phyloP scores from a whole-genome alignment of 2,888 invertebrate genomes.

The Buathra laborator region DNA sequence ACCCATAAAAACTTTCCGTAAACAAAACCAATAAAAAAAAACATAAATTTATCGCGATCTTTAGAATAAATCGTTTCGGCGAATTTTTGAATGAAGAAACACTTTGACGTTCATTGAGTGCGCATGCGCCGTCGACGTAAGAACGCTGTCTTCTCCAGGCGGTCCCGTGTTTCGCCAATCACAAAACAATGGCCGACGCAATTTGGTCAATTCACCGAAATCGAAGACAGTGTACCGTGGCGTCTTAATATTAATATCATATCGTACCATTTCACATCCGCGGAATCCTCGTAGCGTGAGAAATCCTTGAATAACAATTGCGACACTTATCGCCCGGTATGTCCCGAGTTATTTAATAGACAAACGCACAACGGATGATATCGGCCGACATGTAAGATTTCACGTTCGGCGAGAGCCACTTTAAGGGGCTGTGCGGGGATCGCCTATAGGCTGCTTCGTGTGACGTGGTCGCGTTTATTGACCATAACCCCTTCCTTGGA shows the following conservation, averaged over 20 bases:
- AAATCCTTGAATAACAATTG: constrained; percentile 33
- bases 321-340: constrained; percentile 53
- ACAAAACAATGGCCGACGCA: constrained; percentile 82
- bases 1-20: too few relatives aligned
- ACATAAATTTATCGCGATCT: too few relatives aligned
- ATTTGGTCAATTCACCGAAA: constrained; percentile 79
- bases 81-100: constrained; percentile 77
- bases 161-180: constrained; percentile 76
- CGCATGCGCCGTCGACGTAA: constrained; percentile 80
- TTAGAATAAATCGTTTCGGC: background rate
- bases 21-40: too few relatives aligned
- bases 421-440: constrained; percentile 82
- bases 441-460: constrained; percentile 83
- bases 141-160: constrained; percentile 77
- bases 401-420: constrained; percentile 79
- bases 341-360: constrained; percentile 73
- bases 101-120: constrained; percentile 63
- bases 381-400: constrained; percentile 83
- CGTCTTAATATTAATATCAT: constrained; percentile 37
- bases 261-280: constrained; percentile 67
- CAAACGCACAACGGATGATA: constrained; percentile 78
- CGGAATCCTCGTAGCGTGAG: constrained; percentile 54
- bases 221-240: constrained; percentile 70
- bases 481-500: constrained; percentile 84
- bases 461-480: constrained; percentile 85